Evolutionary conservation across 2,113 vertebrate species (phyloP).

Genomic region (Pogona vitticeps): DNA sequence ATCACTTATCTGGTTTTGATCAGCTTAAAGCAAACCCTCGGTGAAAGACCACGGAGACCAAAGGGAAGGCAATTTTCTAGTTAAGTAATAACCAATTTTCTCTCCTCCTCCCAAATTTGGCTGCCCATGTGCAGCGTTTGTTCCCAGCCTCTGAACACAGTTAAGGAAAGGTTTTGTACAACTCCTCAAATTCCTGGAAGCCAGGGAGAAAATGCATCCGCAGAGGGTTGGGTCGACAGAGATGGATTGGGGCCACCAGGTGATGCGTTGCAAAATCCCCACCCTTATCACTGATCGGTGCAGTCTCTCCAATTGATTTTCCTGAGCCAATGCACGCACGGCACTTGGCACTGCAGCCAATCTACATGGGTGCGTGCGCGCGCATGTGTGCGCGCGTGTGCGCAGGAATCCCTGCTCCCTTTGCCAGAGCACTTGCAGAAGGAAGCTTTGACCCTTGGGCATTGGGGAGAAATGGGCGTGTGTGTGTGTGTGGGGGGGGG

Average conservation of each 20-base stretch:
- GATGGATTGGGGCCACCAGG: conserved; percentile 91
- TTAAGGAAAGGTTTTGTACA: conserved; percentile 80
- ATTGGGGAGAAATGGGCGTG: not conserved
- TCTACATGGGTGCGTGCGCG: no score
- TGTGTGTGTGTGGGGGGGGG: no score
- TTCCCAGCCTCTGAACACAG: conserved; percentile 54
- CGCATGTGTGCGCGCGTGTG: no score
- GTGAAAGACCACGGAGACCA: conserved; percentile 52
- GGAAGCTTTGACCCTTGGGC: not conserved
- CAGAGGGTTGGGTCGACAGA: conserved; percentile 80
- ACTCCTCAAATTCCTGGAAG: conserved; percentile 84
- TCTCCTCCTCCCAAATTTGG: conserved; percentile 7
- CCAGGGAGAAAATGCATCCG: conserved; percentile 74
- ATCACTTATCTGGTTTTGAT: conserved; percentile 40
- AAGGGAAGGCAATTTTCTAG: conserved; percentile 13
- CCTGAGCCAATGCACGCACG: conserved; percentile 86
- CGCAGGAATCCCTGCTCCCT: no score
- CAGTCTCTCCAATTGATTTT: conserved; percentile 87
- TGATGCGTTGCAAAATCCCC: conserved; percentile 78
- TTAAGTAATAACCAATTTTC: conserved; percentile 41
- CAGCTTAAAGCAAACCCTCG: not conserved
- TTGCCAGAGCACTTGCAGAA: no score
- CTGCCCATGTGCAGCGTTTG: not conserved
- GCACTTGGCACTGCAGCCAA: conserved; percentile 38
- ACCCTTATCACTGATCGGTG: conserved; percentile 84